Percentiles rank a stretch among this genome's conserved stretches.
Conservation (phyloP, 1,140 invertebrate species). For the Monochamus saltuarius region DNA sequence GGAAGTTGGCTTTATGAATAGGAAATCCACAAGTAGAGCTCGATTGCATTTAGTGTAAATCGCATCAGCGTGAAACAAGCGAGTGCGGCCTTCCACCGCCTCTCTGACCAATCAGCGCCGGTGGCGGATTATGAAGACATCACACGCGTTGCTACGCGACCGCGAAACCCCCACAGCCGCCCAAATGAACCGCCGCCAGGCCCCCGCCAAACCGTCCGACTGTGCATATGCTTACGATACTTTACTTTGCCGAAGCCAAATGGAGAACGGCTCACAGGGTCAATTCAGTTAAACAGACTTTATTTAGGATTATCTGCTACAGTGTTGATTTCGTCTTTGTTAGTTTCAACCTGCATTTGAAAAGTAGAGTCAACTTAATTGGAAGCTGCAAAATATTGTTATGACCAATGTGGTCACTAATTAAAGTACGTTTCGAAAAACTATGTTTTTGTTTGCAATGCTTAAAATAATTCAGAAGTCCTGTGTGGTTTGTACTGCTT, state of each 20-base stretch:
- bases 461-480: no score
- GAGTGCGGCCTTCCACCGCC: constrained; percentile 35
- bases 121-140: constrained; percentile 50
- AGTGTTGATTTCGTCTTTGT: no score
- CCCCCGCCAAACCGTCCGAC: constrained; percentile 8
- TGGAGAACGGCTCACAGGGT: not conserved
- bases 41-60: constrained; percentile 37
- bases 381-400: no score
- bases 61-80: constrained; percentile 43
- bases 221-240: constrained; percentile 21
- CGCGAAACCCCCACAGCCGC: constrained; percentile 40
- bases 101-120: constrained; percentile 48
- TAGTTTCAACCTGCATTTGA: no score
- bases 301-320: no score
- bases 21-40: constrained; percentile 31
- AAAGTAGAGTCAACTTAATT: no score
- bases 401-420: no score
- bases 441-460: no score
- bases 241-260: constrained; percentile 4
- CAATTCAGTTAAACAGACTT: no score
- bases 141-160: constrained; percentile 50
- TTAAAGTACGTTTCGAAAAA: no score
- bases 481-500: no score
- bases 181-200: constrained; percentile 34
- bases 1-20: constrained; percentile 18